Conservation (phyloP, 2,888 invertebrate genomes). For the Lepidocyrtinus sp. region DNA sequence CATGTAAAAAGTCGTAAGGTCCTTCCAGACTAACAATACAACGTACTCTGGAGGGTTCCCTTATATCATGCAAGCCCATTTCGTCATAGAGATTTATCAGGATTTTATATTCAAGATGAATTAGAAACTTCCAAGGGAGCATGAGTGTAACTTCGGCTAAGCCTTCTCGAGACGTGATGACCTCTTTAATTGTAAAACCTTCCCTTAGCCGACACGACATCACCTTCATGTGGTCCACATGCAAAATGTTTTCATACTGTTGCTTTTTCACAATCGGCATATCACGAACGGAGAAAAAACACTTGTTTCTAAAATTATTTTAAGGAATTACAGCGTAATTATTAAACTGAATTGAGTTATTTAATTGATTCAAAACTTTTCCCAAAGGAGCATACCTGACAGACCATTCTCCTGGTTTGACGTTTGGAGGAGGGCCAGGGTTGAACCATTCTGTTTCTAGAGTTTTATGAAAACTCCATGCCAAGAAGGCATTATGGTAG, state of each 20-base stretch:
- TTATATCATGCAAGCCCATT: constrained; percentile 29
- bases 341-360: neutral
- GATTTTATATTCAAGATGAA: constrained; percentile 79
- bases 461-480: constrained; percentile 77
- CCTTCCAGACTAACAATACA: constrained; percentile 74
- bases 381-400: constrained; percentile 67
- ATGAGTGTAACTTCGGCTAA: constrained; percentile 78
- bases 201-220: constrained; percentile 83
- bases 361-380: neutral
- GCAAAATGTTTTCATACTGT: constrained; percentile 78
- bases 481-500: constrained; percentile 78
- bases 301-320: constrained; percentile 73
- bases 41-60: constrained; percentile 71
- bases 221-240: constrained; percentile 77
- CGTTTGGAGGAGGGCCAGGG: constrained; percentile 65
- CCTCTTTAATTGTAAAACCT: constrained; percentile 80
- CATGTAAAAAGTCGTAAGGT: constrained; percentile 75
- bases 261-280: constrained; percentile 78
- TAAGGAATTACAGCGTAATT: neutral
- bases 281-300: constrained; percentile 76
- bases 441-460: constrained; percentile 71
- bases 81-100: constrained; percentile 70
- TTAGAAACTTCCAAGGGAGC: constrained; percentile 82
- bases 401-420: constrained; percentile 71
- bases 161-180: constrained; percentile 70